Base-by-base conservation (phyloP, 2,113 vertebrate genomes). In the Gavialis gangeticus region DNA sequence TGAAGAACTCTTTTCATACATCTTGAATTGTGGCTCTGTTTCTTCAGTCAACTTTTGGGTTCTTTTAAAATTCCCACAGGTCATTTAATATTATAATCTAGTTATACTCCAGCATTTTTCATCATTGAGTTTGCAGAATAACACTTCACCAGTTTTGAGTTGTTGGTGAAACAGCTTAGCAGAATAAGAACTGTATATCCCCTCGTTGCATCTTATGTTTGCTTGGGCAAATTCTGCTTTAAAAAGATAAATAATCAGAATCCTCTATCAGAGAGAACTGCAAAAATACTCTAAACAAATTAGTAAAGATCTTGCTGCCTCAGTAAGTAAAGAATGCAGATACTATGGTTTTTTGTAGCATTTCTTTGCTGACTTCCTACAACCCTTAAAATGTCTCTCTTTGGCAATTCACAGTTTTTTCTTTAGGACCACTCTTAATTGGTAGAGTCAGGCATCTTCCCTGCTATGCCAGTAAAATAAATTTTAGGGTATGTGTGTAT, bases 91-190 rank as follows among this genome's bases (percentile, higher is more conserved):
- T 83, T 82, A 86, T 96, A 94, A 96, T 64, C 64, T 92, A 97
- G 63, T 92, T 96, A 91, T 81, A 82, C 25, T 91, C 16, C 60
- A 94, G 85, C 64, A 94, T 94, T 97, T 88, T 97, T 94, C 78
- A 92, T 95, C 94, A 94, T 92, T 84, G 94, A 73, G 9, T 92
- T 96, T 96, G 57, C 24, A 93, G 84, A 90, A 56, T 76, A 94
- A 55, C 92, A 95, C 94, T 95, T 94, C 92, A 96, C 82, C 84
- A 95, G 95, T 95, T 95, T 95, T 76, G 87, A 90, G 83, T 62
- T 91, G 82, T 5, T 58, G 66, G 81, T 80, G 96, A 96, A 97
- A 66, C 28, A 88, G 37, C 71, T 59, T 19, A 67, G 63, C 81
- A 97, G 76, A 80, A 77, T 81, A 69, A 80, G 57, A 37, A 79